These are phyloP conservation scores for Polietes domitor DNA, from an alignment of 2,888 invertebrate species.

Conservation along the genomic window DNA sequence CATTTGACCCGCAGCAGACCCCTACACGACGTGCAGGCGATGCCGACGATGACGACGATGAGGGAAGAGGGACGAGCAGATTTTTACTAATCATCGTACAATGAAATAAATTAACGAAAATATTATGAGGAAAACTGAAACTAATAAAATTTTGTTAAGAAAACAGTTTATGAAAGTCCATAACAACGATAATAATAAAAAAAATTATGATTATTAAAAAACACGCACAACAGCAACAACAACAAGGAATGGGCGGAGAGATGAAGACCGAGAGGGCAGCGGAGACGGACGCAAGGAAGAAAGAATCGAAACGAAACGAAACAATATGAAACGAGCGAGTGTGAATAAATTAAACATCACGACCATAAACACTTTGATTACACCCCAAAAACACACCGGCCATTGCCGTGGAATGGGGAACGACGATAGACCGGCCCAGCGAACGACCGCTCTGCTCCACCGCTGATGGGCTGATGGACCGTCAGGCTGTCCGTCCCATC, in stretches of 20 bases:
- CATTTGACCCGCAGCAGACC: conserved; percentile 63
- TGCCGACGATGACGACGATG: not conserved
- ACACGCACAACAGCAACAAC: conserved; percentile 69
- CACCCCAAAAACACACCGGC: conserved; percentile 56
- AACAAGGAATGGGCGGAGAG: not conserved
- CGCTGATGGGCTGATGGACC: not conserved
- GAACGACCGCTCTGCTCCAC: conserved; percentile 14
- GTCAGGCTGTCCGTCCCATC: not conserved
- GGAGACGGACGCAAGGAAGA: conserved; percentile 1
- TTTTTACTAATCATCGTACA: conserved; percentile 75
- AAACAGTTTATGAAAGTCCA: conserved; percentile 51
- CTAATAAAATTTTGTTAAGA: conserved; percentile 43
- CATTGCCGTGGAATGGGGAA: not conserved
- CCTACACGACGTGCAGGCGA: conserved; percentile 17
- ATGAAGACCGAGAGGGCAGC: not conserved
- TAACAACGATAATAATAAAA: conserved; percentile 47
- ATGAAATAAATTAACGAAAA: conserved; percentile 77
- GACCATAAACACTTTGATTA: conserved; percentile 77
- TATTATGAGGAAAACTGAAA: conserved; percentile 67
- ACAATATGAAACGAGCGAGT: conserved; percentile 71
- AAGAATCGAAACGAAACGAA: conserved; percentile 28
- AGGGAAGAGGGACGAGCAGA: conserved; percentile 56
- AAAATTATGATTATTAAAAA: conserved; percentile 50
- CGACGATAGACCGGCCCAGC: not conserved
- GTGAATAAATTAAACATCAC: conserved; percentile 79